phyloP scores from a whole-genome alignment of 2,113 vertebrate species.

The Burhinus oedicnemus region DNA sequence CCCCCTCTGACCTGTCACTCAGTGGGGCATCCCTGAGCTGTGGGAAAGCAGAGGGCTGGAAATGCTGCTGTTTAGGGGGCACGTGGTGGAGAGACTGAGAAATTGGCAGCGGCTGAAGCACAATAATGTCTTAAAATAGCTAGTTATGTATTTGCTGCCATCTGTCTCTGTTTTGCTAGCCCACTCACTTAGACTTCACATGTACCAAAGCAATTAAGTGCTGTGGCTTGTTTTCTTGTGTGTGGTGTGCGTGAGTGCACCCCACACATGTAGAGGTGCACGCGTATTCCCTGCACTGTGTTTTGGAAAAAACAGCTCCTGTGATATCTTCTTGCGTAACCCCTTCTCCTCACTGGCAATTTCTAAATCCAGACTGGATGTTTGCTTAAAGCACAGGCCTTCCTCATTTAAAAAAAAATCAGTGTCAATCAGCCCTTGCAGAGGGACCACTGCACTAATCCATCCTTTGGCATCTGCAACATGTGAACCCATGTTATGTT shows the following conservation, averaged over 20 bases:
- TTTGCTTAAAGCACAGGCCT: neutral
- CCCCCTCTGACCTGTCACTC: neutral
- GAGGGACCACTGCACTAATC: neutral
- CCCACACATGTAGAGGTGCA: neutral
- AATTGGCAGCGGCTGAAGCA: neutral
- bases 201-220: neutral
- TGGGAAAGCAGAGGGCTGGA: neutral
- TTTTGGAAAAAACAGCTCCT: neutral
- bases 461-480: neutral
- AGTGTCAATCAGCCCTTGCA: neutral
- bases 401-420: neutral
- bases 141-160: neutral
- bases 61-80: neutral
- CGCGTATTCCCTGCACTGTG: accelerated
- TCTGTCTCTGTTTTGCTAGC: neutral
- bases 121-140: neutral
- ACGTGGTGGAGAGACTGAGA: neutral
- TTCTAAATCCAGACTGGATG: neutral
- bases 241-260: neutral
- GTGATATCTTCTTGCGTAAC: accelerated
- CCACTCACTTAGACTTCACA: accelerated
- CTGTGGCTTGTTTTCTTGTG: neutral
- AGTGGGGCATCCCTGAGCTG: neutral
- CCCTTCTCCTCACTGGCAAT: neutral
- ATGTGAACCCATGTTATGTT: accelerated